Evolutionary conservation across 2,888 invertebrate species (phyloP), one percentile per base, ranked within the genome.

Genomic region (Microctonus brassicae): DNA sequence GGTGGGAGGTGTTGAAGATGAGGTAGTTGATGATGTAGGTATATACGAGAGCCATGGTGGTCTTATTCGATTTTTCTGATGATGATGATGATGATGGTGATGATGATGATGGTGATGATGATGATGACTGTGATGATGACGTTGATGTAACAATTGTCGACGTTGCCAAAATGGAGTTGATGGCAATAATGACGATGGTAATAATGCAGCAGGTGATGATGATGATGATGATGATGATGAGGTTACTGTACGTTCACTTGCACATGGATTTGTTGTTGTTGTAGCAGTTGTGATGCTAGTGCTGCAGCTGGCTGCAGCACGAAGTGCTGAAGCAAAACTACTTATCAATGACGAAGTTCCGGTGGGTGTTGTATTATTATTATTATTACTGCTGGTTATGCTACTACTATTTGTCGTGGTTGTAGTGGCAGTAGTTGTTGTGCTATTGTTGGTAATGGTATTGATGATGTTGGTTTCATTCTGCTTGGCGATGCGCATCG

Each of bases 321-420:
- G 80, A 4, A 82, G 71, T 5, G 80, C 81, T 3, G 82, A 82
- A 6, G 79, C 80, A 22, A 84, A 60, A n/a, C 82, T 81, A 69
- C 80, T 81, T 58, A 84, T 80, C 67, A 83, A 29, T 22, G 84
- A 80, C 9, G 84, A 78, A 11, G 80, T 81, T n/a, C 79, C 68
- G 4, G 79, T 71, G 1, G 74, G 74, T 72, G 62, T 70, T 72
- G 67, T 69, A n/a, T n/a, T 39, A 39, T 36, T 36, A 39, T 36
- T 36, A 42, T n/a, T n/a, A n/a, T 47, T 20, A 17, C 20, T 47
- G 17, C 17, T 17, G 20, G 17, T 47, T 2, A 9, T 17, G 6
- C 29, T 29, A 7, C 7, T 29, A 29, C 4, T 7, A 3, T 5
- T 7, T 29, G 29, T 29, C 3, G 29, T 7, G 7, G 29, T 29